Percentiles rank a stretch among this genome's conserved stretches.
phyloP scores from a whole-genome alignment of 1,140 invertebrate species.

The Drosophila mojavensis region DNA sequence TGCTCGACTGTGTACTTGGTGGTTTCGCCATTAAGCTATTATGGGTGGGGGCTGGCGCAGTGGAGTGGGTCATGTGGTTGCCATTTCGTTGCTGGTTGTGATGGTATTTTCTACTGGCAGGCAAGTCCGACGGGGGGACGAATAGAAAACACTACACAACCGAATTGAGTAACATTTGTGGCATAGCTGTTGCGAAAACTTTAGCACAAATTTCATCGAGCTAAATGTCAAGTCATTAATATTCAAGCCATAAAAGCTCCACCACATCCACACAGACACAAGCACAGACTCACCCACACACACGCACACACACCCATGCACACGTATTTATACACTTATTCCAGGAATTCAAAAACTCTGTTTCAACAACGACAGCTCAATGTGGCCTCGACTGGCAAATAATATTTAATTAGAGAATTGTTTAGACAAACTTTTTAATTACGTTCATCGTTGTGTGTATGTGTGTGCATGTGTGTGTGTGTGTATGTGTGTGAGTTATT shows the following conservation, averaged over 20 bases:
- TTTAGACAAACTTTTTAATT: slow-evolving; percentile 81
- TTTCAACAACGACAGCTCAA: slow-evolving; percentile 39
- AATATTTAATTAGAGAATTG: slow-evolving; percentile 81
- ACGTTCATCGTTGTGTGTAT: slow-evolving; percentile 42
- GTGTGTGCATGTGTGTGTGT: slow-evolving; percentile 14
- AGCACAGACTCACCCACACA: background rate
- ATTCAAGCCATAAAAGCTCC: slow-evolving; percentile 53
- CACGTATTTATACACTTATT: slow-evolving; percentile 7
- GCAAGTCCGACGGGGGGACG: slow-evolving; percentile 37
- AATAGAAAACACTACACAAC: slow-evolving; percentile 28
- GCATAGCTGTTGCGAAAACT: slow-evolving; percentile 42
- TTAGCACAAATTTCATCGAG: slow-evolving; percentile 38
- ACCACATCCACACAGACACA: background rate
- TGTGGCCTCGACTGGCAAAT: slow-evolving; percentile 54
- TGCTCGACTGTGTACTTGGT: slow-evolving; percentile 75
- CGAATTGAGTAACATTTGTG: slow-evolving; percentile 78
- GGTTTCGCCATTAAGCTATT: slow-evolving; percentile 80
- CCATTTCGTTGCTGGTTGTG: slow-evolving; percentile 33
- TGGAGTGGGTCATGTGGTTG: slow-evolving; percentile 10
- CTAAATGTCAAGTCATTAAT: slow-evolving; percentile 76
- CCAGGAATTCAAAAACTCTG: slow-evolving; percentile 34
- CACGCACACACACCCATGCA: background rate
- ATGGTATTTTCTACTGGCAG: slow-evolving; percentile 47
- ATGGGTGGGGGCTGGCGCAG: slow-evolving; percentile 39
- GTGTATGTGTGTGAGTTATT: slow-evolving; percentile 27